Conservation (phyloP, 2,888 invertebrate species). For the Amblyjoppa proteus region DNA sequence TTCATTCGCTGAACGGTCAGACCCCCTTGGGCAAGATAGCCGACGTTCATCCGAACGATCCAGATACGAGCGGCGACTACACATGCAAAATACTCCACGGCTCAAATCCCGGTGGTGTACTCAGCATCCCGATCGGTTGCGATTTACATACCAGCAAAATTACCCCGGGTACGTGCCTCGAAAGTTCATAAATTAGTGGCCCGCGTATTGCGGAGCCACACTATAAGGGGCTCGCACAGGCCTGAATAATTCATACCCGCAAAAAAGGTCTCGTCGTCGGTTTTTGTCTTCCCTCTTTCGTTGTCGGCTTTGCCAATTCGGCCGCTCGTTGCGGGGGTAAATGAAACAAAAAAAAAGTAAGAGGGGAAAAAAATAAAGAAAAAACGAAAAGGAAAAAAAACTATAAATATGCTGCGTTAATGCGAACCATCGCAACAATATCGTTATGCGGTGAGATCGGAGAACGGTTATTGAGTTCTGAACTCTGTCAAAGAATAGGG, state of each 20-base stretch:
- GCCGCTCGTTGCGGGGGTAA: constrained; percentile 7
- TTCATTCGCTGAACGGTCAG: constrained; percentile 91
- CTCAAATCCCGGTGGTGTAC: constrained; percentile 87
- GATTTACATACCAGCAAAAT: constrained; percentile 91
- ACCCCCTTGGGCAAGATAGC: constrained; percentile 94
- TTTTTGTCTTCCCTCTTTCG: constrained; percentile 10
- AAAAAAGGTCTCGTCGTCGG: constrained; percentile 37
- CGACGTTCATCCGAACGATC: constrained; percentile 96
- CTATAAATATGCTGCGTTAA: constrained; percentile 69
- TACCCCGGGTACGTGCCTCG: constrained; percentile 86
- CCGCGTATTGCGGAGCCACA: constrained; percentile 51
- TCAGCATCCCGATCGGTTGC: constrained; percentile 92
- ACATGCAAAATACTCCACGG: constrained; percentile 92
- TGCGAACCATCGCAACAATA: constrained; percentile 63
- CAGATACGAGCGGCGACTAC: constrained; percentile 95
- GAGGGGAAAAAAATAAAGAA: constrained; percentile 17
- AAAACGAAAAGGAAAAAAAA: constrained; percentile 48
- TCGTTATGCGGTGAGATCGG: constrained; percentile 55
- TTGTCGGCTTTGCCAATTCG: constrained; percentile 8
- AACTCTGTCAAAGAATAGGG: constrained; percentile 57
- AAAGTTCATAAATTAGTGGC: constrained; percentile 74
- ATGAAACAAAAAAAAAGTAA: constrained; percentile 35
- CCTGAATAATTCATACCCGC: constrained; percentile 79
- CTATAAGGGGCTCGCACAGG: constrained; percentile 44
- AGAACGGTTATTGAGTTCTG: constrained; percentile 48